Base-by-base conservation (phyloP, 2,888 invertebrate genomes). In the Drosophila fungiperda region DNA sequence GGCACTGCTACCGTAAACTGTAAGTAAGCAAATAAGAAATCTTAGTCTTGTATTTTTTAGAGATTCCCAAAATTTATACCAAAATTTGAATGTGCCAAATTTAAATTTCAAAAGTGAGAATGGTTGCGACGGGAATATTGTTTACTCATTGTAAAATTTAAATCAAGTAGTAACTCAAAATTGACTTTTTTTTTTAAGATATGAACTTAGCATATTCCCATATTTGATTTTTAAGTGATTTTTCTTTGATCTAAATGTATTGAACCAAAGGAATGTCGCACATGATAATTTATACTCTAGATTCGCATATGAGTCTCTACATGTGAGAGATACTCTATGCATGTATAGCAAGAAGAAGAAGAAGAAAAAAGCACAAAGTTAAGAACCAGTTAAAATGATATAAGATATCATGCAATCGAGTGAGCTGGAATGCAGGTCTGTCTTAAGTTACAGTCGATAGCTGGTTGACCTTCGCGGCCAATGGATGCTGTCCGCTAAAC, bases 1-100 rank as follows among this genome's bases (percentile, higher is more conserved):
- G 29, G 93, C 93, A 76, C 92, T 94, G 82, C 94, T 94, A 54
- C 92, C 93, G 58, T 93, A 93, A 85, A 93, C 93, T 93, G 82
- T 0, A 93, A 85, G 53, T 49, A 65, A 29, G 9, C 3, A 57
- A 58, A 7, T 5, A 2, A 0, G 0, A 11, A 11, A n/a, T 15
- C 1, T 54, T 17, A 49, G 35, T 35, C 17, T 26, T 11, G 29
- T 1, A 50, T 50, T 29, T 29, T 17, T 29, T 5, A 3, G 15
- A 32, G 4, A 15, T 23, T 40, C 2, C 7, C 12, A 55, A 40
- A n/a, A 33, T 5, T 9, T 5, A 40, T n/a, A 5, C 0, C 9
- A 40, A n/a, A n/a, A 40, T n/a, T 40, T 5, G 0, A n/a, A n/a
- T 45, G 3, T 3, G 42, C 20, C 12, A 7, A 42, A 3, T 7